These are phyloP conservation scores for Acinonyx jubatus DNA, from an alignment of 2,113 vertebrate species.

Conservation along the genomic window DNA sequence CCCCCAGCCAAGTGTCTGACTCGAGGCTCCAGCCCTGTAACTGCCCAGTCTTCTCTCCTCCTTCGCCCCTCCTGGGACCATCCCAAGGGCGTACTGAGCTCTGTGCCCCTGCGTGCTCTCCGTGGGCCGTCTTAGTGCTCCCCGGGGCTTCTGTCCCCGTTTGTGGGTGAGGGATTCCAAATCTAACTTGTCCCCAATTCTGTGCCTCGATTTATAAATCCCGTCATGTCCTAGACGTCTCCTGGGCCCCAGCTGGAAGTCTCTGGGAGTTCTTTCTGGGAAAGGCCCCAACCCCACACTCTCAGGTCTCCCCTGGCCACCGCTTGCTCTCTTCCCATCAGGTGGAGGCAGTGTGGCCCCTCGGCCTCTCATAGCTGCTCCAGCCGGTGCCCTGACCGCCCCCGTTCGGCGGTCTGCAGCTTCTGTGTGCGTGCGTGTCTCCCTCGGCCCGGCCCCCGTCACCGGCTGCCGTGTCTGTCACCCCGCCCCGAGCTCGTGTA, in stretches of 20 bases:
- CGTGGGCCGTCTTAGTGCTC: background rate
- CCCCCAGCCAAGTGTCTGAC: background rate
- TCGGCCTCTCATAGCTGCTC: too few relatives aligned
- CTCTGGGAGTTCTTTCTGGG: background rate
- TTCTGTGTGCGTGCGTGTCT: background rate
- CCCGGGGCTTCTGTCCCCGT: background rate
- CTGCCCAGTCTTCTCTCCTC: background rate
- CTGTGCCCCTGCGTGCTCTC: background rate
- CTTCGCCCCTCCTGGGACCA: background rate
- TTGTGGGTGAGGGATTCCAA: background rate
- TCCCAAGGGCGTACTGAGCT: background rate
- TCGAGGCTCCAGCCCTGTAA: background rate
- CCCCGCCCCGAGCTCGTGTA: background rate
- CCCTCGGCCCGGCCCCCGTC: background rate
- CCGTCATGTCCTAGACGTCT: accelerated
- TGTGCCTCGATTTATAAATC: background rate
- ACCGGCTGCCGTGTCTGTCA: background rate
- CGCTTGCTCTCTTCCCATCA: background rate
- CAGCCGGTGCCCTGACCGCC: background rate
- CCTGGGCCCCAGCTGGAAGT: too few relatives aligned
- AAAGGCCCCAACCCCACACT: too few relatives aligned
- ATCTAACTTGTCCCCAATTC: background rate
- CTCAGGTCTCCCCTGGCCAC: too few relatives aligned
- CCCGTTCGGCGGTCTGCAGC: accelerated
- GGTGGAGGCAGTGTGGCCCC: too few relatives aligned